Percentiles rank a stretch among this genome's conserved stretches.
Conservation (phyloP, 2,888 invertebrate species). For the Amphipoea lucens region DNA sequence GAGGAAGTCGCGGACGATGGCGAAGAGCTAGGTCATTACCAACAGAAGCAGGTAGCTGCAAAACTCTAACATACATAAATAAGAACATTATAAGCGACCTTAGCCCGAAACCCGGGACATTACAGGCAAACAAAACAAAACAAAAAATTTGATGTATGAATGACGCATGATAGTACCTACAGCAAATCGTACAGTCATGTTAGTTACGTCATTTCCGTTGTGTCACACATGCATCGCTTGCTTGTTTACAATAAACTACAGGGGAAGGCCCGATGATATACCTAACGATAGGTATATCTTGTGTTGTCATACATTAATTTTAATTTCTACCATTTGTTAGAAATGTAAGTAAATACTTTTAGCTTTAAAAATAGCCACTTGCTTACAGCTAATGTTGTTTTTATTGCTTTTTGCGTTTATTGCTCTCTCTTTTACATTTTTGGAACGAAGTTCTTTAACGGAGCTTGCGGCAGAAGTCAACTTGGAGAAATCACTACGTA, state of each 20-base stretch:
- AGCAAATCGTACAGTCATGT: background rate
- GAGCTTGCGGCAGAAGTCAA: too few relatives aligned
- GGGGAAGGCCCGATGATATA: constrained; percentile 37
- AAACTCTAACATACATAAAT: background rate
- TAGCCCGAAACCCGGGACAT: too few relatives aligned
- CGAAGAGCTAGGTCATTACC: background rate
- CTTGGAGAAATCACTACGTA: too few relatives aligned
- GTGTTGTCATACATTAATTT: constrained; percentile 17
- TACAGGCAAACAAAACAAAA: too few relatives aligned
- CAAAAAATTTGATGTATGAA: background rate
- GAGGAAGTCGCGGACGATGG: background rate
- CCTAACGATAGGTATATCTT: background rate
- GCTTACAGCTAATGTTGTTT: background rate
- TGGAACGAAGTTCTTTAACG: too few relatives aligned
- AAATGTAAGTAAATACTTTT: background rate
- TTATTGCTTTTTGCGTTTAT: background rate
- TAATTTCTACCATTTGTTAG: constrained; percentile 25
- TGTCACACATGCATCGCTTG: background rate
- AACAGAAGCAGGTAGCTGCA: background rate
- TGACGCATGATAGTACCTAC: background rate
- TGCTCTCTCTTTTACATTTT: background rate
- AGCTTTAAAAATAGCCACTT: background rate
- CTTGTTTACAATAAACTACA: constrained; percentile 2
- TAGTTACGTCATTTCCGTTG: background rate
- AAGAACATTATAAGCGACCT: background rate